Conservation (phyloP, 1,140 invertebrate species). For the Phenacoccus solenopsis region DNA sequence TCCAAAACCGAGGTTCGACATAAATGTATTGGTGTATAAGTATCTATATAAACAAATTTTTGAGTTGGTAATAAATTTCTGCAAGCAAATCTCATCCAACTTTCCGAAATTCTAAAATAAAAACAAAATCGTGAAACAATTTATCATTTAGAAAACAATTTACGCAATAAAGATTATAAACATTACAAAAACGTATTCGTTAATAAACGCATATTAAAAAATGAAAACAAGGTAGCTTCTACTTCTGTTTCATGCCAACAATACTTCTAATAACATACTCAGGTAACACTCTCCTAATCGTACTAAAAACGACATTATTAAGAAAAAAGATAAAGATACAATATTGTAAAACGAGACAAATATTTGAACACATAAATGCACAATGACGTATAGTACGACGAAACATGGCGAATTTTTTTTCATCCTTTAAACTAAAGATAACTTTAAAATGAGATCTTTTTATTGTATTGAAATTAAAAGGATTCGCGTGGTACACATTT, state of each 20-base stretch:
- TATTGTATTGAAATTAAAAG: not conserved
- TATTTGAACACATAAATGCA: constrained; percentile 18
- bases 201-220: not conserved
- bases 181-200: no score
- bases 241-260: not conserved
- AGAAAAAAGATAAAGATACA: not conserved
- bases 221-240: not conserved
- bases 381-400: not conserved
- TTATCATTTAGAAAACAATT: no score
- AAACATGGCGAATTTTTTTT: not conserved
- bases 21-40: no score
- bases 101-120: no score
- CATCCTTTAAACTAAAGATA: not conserved
- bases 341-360: not conserved
- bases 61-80: no score
- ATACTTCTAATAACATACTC: not conserved
- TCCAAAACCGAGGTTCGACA: no score
- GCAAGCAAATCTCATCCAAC: no score
- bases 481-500: not conserved
- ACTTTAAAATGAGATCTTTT: not conserved
- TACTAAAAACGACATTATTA: not conserved
- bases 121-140: no score
- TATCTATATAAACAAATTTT: no score
- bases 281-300: not conserved
- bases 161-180: no score